These are phyloP conservation scores for Ophion ventricosus DNA, from an alignment of 2,888 invertebrate genomes.

Conservation along the genomic window DNA sequence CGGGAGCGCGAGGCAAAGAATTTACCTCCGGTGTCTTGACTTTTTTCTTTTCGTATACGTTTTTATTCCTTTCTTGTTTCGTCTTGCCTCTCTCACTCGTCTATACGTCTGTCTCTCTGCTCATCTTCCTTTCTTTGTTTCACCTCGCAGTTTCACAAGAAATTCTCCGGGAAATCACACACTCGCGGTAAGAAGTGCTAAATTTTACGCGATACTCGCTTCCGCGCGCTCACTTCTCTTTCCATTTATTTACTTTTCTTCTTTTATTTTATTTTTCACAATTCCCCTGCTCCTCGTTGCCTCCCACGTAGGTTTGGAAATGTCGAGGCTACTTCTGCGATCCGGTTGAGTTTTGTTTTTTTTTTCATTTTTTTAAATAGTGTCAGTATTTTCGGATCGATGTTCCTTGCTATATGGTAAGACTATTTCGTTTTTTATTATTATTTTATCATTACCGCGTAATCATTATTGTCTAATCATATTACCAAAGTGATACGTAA, in stretches of 20 bases:
- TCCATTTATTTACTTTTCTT: constrained; percentile 12
- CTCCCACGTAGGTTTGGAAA: too few relatives aligned
- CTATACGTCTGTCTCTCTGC: not conserved
- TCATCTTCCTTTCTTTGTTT: constrained; percentile 11
- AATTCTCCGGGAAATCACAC: constrained; percentile 20
- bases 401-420: too few relatives aligned
- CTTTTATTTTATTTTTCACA: not conserved
- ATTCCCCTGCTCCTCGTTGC: not conserved
- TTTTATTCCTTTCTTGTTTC: constrained; percentile 18
- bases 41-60: constrained; percentile 7
- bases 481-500: too few relatives aligned
- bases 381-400: too few relatives aligned
- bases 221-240: not conserved
- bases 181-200: not conserved
- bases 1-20: constrained; percentile 16
- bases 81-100: constrained; percentile 3
- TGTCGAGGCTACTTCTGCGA: too few relatives aligned
- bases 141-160: not conserved
- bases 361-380: not conserved
- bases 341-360: not conserved
- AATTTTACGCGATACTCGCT: constrained; percentile 1
- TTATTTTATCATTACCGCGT: too few relatives aligned
- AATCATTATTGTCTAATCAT: too few relatives aligned
- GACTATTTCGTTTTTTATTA: too few relatives aligned
- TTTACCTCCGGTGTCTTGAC: constrained; percentile 1